phyloP scores from a whole-genome alignment of 2,888 invertebrate species.

The Nipponacmea schrenckii region DNA sequence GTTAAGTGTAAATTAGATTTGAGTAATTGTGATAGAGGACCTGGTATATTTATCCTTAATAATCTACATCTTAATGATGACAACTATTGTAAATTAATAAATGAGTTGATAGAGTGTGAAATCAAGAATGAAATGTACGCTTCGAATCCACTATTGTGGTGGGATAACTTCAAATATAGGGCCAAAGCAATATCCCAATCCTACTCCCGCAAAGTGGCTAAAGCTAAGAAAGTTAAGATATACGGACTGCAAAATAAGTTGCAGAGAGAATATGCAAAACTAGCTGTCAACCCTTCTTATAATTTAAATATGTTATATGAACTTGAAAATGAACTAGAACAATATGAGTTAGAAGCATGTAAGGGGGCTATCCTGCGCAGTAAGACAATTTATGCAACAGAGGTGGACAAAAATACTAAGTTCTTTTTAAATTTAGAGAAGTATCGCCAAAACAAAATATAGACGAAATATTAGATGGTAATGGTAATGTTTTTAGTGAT shows the following conservation, averaged over 20 bases:
- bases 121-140: not conserved
- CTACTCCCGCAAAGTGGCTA: conserved; percentile 9
- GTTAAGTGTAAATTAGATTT: not conserved
- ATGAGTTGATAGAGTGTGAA: not conserved
- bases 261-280: conserved; percentile 7
- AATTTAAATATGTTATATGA: too few relatives aligned
- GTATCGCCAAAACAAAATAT: too few relatives aligned
- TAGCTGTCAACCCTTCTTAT: too few relatives aligned
- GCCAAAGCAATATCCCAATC: conserved; percentile 10
- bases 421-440: too few relatives aligned
- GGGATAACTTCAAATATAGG: conserved; percentile 26
- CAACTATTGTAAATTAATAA: conserved; percentile 7
- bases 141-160: conserved; percentile 17
- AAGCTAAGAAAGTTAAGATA: conserved; percentile 7
- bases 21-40: conserved; percentile 17
- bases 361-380: too few relatives aligned
- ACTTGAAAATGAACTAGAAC: too few relatives aligned
- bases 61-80: conserved; percentile 18
- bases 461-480: too few relatives aligned
- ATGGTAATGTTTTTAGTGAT: too few relatives aligned
- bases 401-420: too few relatives aligned
- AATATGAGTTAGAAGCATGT: too few relatives aligned
- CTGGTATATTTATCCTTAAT: conserved; percentile 19
- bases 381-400: too few relatives aligned
- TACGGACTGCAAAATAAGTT: conserved; percentile 16